phyloP scores from a whole-genome alignment of 2,888 invertebrate genomes.

The Amiota mariae region DNA sequence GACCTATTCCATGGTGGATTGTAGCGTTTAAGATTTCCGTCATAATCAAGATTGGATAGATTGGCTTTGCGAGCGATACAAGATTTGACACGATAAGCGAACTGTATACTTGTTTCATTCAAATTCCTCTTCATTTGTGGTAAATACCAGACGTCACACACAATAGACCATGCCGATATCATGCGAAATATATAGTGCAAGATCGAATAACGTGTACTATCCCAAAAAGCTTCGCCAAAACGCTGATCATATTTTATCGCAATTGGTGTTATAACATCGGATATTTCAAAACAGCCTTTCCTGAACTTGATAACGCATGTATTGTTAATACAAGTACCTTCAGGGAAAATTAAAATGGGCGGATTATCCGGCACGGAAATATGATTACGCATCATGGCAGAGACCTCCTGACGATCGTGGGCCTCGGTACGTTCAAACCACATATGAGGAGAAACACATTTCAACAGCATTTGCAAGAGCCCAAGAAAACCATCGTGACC shows the following conservation, averaged over 20 bases:
- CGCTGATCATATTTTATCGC: conserved; percentile 85
- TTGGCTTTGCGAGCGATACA: conserved; percentile 49
- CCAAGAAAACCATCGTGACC: conserved; percentile 82
- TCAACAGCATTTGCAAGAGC: conserved; percentile 89
- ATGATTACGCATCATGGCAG: conserved; percentile 87
- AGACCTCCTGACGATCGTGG: conserved; percentile 90
- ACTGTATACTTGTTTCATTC: conserved; percentile 44
- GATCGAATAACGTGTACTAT: conserved; percentile 53
- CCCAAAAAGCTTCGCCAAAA: conserved; percentile 58
- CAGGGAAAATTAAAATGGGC: conserved; percentile 97
- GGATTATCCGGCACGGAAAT: conserved; percentile 90
- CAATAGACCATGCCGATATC: conserved; percentile 51
- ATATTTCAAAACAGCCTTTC: conserved; percentile 98
- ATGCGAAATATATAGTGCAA: conserved; percentile 51
- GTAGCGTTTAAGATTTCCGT: conserved; percentile 55
- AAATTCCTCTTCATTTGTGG: conserved; percentile 34
- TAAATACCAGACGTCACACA: conserved; percentile 57
- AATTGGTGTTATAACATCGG: conserved; percentile 94
- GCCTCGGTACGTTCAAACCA: conserved; percentile 97
- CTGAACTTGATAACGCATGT: conserved; percentile 99
- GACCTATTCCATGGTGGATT: conserved; percentile 38
- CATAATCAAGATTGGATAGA: conserved; percentile 51
- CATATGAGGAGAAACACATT: conserved; percentile 93
- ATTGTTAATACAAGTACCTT: conserved; percentile 99
- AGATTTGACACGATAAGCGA: conserved; percentile 51